phyloP scores from a whole-genome alignment of 2,113 vertebrate genomes.

The Shinisaurus crocodilurus region DNA sequence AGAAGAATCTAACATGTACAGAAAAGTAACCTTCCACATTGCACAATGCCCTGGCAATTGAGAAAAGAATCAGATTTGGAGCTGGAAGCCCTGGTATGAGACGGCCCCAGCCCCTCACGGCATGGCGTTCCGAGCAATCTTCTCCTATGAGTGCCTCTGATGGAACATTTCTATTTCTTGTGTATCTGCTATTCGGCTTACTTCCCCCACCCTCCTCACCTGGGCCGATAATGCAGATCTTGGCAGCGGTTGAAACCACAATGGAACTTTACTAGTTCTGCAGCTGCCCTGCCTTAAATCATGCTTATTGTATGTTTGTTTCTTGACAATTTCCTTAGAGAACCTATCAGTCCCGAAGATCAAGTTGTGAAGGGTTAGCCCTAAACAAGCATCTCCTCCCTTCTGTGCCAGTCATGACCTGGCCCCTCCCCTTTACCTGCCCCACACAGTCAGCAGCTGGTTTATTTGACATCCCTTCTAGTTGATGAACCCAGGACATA shows the following conservation, averaged over 20 bases:
- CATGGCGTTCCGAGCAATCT: not conserved
- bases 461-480: not conserved
- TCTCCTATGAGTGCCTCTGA: not conserved
- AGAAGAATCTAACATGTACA: not conserved
- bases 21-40: not conserved
- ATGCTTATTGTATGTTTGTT: not conserved
- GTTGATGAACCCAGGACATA: not conserved
- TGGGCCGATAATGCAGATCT: not conserved
- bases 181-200: not conserved
- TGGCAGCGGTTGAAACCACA: conserved; percentile 25
- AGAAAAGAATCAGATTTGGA: not conserved
- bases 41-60: not conserved
- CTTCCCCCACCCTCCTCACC: not conserved
- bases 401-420: not conserved
- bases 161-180: not conserved
- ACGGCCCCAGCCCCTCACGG: not conserved
- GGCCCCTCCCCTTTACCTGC: not conserved
- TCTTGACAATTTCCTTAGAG: not conserved
- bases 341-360: not conserved
- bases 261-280: conserved; percentile 9
- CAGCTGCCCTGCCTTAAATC: not conserved
- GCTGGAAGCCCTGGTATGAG: not conserved
- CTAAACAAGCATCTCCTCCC: not conserved
- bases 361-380: not conserved
- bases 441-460: not conserved